phyloP scores from a whole-genome alignment of 1,140 invertebrate genomes.

The Steinernema khuongi region DNA sequence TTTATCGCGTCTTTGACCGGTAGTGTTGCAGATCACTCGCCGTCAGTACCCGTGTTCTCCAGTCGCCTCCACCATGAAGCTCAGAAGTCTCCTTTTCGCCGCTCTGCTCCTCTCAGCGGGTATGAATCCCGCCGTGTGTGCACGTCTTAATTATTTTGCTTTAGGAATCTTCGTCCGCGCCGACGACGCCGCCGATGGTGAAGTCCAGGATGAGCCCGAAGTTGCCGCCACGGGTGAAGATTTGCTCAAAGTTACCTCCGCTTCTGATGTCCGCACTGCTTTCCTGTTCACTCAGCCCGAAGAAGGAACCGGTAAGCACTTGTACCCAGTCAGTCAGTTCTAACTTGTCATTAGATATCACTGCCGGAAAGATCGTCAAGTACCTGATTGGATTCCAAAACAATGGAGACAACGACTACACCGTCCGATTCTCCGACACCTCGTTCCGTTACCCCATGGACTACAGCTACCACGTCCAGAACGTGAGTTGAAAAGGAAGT shows the following conservation, averaged over 20 bases:
- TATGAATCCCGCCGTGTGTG: too few relatives aligned
- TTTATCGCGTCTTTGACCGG: background rate
- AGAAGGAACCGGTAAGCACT: slow-evolving; percentile 63
- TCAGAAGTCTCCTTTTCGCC: slow-evolving; percentile 9
- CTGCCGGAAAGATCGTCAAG: slow-evolving; percentile 83
- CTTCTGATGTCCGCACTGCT: slow-evolving; percentile 81
- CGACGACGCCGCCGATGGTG: slow-evolving; percentile 50
- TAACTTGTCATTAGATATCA: slow-evolving; percentile 73
- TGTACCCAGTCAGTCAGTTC: slow-evolving; percentile 61
- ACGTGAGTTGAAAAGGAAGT: slow-evolving; percentile 63
- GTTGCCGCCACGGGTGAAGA: slow-evolving; percentile 64
- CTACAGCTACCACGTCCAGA: slow-evolving; percentile 94
- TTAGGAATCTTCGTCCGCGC: slow-evolving; percentile 16
- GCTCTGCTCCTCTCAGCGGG: background rate
- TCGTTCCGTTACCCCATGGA: slow-evolving; percentile 98
- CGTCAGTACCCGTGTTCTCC: background rate
- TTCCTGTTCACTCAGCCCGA: slow-evolving; percentile 84
- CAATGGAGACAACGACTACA: slow-evolving; percentile 79
- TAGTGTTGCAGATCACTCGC: background rate
- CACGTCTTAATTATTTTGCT: background rate
- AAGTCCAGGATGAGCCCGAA: slow-evolving; percentile 63
- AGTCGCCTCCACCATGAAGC: slow-evolving; percentile 2
- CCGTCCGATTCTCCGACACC: slow-evolving; percentile 85
- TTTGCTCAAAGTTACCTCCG: slow-evolving; percentile 66
- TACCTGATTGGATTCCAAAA: slow-evolving; percentile 93